Percentiles rank a stretch among this genome's conserved stretches.
These are phyloP conservation scores for Ranitomeya variabilis DNA, from an alignment of 2,113 vertebrate species.

Conservation along the genomic window DNA sequence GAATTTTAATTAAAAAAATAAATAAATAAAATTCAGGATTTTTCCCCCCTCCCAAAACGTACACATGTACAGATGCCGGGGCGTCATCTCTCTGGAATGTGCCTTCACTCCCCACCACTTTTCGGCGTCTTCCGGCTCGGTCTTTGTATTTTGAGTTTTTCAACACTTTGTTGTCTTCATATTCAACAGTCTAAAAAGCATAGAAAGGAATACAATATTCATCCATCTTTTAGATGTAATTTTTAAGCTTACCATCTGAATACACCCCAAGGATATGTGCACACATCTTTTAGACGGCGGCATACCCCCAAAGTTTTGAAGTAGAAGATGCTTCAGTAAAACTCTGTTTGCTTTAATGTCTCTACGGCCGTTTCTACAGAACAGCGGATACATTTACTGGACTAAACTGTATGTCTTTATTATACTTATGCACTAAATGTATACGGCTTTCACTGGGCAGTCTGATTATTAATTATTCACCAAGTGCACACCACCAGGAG, in stretches of 20 bases:
- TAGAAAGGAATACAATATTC: neutral
- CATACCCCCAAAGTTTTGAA: too few species aligned
- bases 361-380: too few species aligned
- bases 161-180: constrained; percentile 81
- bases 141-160: constrained; percentile 92
- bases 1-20: neutral
- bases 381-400: too few species aligned
- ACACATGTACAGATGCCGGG: constrained; percentile 90
- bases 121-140: constrained; percentile 87
- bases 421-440: too few species aligned
- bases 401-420: too few species aligned
- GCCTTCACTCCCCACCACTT: constrained; percentile 89
- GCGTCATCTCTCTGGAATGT: constrained; percentile 88
- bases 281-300: too few species aligned
- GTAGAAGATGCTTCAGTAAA: too few species aligned
- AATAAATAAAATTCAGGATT: neutral
- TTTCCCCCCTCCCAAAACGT: constrained; percentile 62
- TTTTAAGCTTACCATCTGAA: neutral
- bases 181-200: constrained; percentile 82
- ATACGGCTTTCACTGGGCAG: too few species aligned
- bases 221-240: neutral
- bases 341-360: too few species aligned
- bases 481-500: too few species aligned
- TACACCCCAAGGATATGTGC: too few species aligned
- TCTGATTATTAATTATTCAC: too few species aligned